A percentile compares a stretch with the other conserved stretches of the same genome.
Conservation (phyloP, 2,113 vertebrate genomes). For the Lethenteron reissneri region DNA sequence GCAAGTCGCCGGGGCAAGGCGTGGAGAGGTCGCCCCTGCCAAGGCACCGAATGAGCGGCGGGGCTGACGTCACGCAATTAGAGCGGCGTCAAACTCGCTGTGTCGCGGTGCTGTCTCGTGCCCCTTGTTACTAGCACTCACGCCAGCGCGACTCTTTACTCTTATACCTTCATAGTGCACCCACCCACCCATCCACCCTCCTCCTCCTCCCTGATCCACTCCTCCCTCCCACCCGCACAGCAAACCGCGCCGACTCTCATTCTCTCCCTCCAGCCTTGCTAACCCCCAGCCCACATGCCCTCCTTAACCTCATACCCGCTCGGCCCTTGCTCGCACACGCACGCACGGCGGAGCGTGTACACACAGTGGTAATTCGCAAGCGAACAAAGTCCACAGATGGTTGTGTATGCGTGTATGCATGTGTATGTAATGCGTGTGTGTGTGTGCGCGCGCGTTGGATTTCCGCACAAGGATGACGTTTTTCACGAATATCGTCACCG, state of each 20-base stretch:
- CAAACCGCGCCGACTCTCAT: not conserved
- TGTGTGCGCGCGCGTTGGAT: not conserved
- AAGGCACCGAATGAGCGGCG: too few relatives aligned
- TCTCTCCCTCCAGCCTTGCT: not conserved
- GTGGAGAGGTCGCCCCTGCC: too few relatives aligned
- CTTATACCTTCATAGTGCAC: too few relatives aligned
- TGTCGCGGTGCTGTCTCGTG: too few relatives aligned
- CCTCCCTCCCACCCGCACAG: not conserved
- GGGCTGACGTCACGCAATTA: too few relatives aligned
- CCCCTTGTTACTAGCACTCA: too few relatives aligned
- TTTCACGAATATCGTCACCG: too few relatives aligned
- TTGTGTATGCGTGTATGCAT: conserved; percentile 1
- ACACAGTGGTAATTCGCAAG: not conserved
- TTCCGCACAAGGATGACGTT: too few relatives aligned
- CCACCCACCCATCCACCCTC: not conserved
- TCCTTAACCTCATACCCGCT: not conserved
- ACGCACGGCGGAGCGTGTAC: not conserved
- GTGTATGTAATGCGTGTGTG: not conserved
- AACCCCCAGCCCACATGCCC: not conserved
- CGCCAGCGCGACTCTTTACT: too few relatives aligned
- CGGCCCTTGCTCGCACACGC: not conserved
- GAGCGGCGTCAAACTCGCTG: too few relatives aligned
- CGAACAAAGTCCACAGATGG: not conserved
- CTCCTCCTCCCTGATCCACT: not conserved
- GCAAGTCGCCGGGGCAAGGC: too few relatives aligned